Evolutionary conservation across 2,888 invertebrate genomes (phyloP), one percentile per base, ranked within the genome.

Genomic region (Piscicola geometra): DNA sequence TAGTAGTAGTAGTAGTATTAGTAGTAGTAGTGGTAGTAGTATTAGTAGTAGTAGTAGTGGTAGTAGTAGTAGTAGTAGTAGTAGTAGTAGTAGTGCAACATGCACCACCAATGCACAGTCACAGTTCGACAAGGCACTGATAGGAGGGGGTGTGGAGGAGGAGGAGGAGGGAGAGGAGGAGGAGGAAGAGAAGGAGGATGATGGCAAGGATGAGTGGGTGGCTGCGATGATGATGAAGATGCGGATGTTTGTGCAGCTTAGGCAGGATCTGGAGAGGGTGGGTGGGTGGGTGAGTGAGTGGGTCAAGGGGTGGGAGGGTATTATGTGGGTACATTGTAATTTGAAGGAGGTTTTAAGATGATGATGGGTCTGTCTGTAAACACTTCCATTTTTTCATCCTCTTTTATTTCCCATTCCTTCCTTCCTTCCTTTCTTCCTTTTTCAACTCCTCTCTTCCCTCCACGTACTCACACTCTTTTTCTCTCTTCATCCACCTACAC

Each of bases 191-290:
- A 35, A 93, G 84, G 88, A 93, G 83, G 87, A 94, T 84, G 73
- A 64, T 12, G 33, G 93, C 84, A 88, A 93, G 83, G 87, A 94
- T 84, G 93, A 93, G 83, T 92, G 94, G 85, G 94, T 90, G 72
- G 94, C 96, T 78, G 82, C 82, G 71, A 80, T 85, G 28, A 79
- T 84, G 50, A 95, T 95, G 82, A 93, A 94, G 85, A 92, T 95
- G 91, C 93, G 93, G 86, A 93, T 93, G 89, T 95, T 97, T 85
- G 94, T 97, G 30, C 95, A 96, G 84, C 87, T 97, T 68, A 88
- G 97, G 69, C 97, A 97, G 86, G 96, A 97, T 86, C 87, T 97
- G 77, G 97, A 97, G 85, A 89, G 96, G 84, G 96, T 89, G 81
- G 81, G 85, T 76, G n/a, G n/a, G n/a, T n/a, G n/a, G n/a, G n/a